These are phyloP conservation scores for Synanthedon tipuliformis DNA, from an alignment of 2,888 invertebrate genomes.

Conservation along the genomic window DNA sequence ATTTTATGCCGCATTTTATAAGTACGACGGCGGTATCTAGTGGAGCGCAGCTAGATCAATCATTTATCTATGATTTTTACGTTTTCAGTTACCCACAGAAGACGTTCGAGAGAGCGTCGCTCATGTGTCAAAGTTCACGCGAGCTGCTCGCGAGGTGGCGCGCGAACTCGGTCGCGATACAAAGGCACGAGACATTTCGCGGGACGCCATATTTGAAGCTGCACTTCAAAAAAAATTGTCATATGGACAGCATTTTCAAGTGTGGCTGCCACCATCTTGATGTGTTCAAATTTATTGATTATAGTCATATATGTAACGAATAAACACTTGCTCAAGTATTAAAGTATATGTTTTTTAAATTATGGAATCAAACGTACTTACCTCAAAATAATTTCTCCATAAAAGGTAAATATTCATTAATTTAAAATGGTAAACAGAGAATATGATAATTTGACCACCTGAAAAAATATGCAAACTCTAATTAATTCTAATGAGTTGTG, in stretches of 20 bases:
- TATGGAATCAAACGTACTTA: no score
- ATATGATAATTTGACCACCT: constrained; percentile 3
- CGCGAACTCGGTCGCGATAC: constrained; percentile 41
- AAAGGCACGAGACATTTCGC: constrained; percentile 44
- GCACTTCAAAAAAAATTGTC: constrained; percentile 67
- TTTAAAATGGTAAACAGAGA: constrained; percentile 2
- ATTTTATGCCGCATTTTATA: no score
- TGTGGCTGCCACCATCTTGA: constrained; percentile 69
- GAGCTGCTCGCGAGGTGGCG: constrained; percentile 52
- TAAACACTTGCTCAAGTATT: constrained; percentile 5
- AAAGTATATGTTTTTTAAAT: no score
- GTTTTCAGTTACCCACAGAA: constrained; percentile 37
- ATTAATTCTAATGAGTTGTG: no score
- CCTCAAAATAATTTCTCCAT: no score
- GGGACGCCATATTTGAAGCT: constrained; percentile 58
- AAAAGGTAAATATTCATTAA: background rate
- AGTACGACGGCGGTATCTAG: no score
- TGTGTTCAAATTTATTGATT: constrained; percentile 35
- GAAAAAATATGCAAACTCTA: background rate
- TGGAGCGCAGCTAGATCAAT: no score
- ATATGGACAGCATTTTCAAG: constrained; percentile 60
- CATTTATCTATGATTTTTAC: no score
- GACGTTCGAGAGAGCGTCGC: constrained; percentile 58
- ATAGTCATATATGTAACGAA: constrained; percentile 1
- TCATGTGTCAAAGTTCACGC: constrained; percentile 49